Evolutionary conservation across 2,113 vertebrate species (phyloP), one percentile per base, ranked within the genome.

Genomic region (Tragelaphus imberbis): DNA sequence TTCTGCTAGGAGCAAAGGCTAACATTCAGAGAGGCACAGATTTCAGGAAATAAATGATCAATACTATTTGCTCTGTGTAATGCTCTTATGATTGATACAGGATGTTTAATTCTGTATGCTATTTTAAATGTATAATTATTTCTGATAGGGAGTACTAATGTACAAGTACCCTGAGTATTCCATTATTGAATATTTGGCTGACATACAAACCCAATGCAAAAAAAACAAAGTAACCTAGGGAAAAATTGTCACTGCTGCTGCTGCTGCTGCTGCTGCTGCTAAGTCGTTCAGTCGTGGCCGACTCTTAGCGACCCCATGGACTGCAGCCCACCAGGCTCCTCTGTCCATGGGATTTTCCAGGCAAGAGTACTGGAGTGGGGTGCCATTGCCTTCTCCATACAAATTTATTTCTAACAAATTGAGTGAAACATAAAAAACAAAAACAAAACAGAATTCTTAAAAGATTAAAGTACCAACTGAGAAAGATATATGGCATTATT

Each of bases 91-190:
- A 61, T 56, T 95, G 55, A 88, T 93, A 82, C 1, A 58, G 55
- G 85, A 91, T 79, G 19, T 86, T 95, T 87, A 86, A 84, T 85
- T 94, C 16, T 2, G 5, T 44, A 47, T 23, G 30, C 47, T 63
- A 84, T 87, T 96, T 92, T 90, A 97, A 84, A 94, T 77, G 33
- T 92, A 16, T 51, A 93, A 93, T 28, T 89, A 77, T 59, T 61
- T 96, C 85, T 88, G 47, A 89, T 53, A 71, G 3, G 36, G 44
- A 89, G 40, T 44, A 87, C 16, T 92, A 56, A 75, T 10, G 2
- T 68, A 95, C 2, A 95, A 85, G 17, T 23, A 96, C 16, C 33
- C 75, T 25, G 53, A 71, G 80, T 92, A 85, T 56, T 82, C 13
- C 56, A 94, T 59, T 95, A 79, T 0, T 84, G 19, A 94, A 61